Percentiles rank a stretch among this genome's conserved stretches.
Evolutionary conservation across 2,888 invertebrate genomes (phyloP).

Genomic region (Corbicula japonica): DNA sequence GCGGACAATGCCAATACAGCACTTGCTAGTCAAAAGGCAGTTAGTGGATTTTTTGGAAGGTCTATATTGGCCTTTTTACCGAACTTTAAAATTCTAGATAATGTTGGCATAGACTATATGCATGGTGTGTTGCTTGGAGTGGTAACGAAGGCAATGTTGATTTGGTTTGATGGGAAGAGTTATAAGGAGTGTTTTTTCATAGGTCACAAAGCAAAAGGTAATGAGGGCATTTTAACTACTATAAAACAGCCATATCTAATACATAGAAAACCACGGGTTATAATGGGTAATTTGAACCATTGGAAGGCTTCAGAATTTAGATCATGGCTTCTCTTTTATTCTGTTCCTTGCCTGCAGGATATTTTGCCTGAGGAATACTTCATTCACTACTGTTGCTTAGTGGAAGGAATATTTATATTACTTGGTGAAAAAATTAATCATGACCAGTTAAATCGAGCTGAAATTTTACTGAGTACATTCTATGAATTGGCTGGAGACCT

Average conservation of each 20-base stretch:
- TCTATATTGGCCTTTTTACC: constrained; percentile 18
- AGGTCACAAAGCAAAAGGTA: neutral
- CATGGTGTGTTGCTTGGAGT: constrained; percentile 35
- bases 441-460: constrained; percentile 16
- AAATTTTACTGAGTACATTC: constrained; percentile 24
- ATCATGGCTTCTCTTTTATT: constrained; percentile 56
- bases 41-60: constrained; percentile 19
- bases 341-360: constrained; percentile 27
- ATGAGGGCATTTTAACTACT: neutral
- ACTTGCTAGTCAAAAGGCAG: too few relatives aligned
- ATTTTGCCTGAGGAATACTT: constrained; percentile 22
- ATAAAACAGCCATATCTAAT: constrained; percentile 53
- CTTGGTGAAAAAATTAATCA: constrained; percentile 3
- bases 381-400: constrained; percentile 26
- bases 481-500: constrained; percentile 12
- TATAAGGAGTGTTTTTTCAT: constrained; percentile 12
- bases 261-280: constrained; percentile 41
- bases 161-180: constrained; percentile 26
- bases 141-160: constrained; percentile 5
- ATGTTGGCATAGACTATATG: constrained; percentile 26
- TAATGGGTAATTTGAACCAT: constrained; percentile 40
- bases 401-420: constrained; percentile 30
- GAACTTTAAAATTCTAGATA: neutral
- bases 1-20: constrained; percentile 16
- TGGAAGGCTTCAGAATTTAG: constrained; percentile 69